These are phyloP conservation scores for Dryas iulia DNA, from an alignment of 1,140 invertebrate species.

Conservation along the genomic window DNA sequence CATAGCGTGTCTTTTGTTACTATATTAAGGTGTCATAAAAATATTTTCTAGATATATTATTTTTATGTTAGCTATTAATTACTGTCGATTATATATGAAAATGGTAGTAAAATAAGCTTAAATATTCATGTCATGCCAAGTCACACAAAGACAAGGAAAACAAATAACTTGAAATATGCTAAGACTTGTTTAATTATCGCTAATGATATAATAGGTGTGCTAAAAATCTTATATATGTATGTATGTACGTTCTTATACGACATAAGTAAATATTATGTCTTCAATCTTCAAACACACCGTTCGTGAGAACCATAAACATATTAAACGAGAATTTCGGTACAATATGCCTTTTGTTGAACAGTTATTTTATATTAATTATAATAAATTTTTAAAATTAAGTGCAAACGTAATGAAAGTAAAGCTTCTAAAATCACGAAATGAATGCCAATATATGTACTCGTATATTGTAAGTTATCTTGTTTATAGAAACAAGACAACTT, in stretches of 20 bases:
- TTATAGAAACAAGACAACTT: too few relatives aligned
- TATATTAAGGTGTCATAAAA: neutral
- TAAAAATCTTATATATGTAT: neutral
- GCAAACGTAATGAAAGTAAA: too few relatives aligned
- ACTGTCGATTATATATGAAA: neutral
- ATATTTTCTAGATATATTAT: neutral
- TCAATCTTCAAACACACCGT: neutral
- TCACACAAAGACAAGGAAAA: neutral
- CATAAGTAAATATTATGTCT: neutral
- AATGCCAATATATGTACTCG: too few relatives aligned
- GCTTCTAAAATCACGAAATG: too few relatives aligned
- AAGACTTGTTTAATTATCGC: conserved; percentile 1
- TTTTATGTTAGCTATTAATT: too few relatives aligned
- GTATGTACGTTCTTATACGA: neutral
- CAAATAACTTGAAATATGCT: neutral
- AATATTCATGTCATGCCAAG: neutral
- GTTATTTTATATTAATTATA: neutral
- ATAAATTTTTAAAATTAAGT: too few relatives aligned
- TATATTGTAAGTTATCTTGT: too few relatives aligned
- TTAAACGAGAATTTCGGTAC: neutral
- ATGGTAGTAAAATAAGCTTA: neutral
- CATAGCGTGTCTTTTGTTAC: neutral
- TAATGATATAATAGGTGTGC: neutral
- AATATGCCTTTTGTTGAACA: neutral
- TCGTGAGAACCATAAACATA: neutral